Base-by-base conservation (phyloP, 1,140 invertebrate genomes). In the Ceratitis capitata region DNA sequence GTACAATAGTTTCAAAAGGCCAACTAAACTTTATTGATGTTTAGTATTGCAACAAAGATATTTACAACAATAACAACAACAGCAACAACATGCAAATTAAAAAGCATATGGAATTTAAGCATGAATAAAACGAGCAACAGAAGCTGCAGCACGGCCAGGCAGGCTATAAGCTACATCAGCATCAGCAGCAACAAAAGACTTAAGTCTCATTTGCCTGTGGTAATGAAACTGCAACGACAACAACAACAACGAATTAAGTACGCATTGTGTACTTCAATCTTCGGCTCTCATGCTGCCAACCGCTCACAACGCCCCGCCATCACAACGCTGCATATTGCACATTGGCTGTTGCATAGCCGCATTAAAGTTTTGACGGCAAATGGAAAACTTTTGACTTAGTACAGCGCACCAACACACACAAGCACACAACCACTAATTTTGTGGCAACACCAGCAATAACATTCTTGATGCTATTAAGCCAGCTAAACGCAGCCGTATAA, bases 21-120 rank as follows among this genome's bases (percentile, higher is more conserved):
- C 32, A 69, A 69, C 61, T 35, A 69, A 69, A 69, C 61, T 69
- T 61, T 39, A 69, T 69, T 69, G 61, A 12, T 69, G 29, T 7
- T 69, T 69, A 69, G 61, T 35, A 35, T 69, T 39, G 19, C 14
- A 32, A 69, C 14, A 29, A 5, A 56, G 51, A 56, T 56, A 56
- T 56, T 56, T n/a, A 23, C 51, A 56, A 56, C 51, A 56, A 56
- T 7, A 56, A 19, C 7, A 64, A 35, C 29, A 64, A 19, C 3
- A 69, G 14, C 16, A 39, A 39, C 51, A 53, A 16, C 10, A 12
- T 35, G 14, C 9, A 32, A 32, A 14, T 64, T 64, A 16, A 32
- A 32, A 64, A 64, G 58, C 58, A 69, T 35, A 69, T 69, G 61
- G 32, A 69, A 69, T 69, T 39, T 6, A 19, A 69, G 29, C 14